Evolutionary conservation across 2,888 invertebrate genomes (phyloP).

Genomic region (Agrotis puta): DNA sequence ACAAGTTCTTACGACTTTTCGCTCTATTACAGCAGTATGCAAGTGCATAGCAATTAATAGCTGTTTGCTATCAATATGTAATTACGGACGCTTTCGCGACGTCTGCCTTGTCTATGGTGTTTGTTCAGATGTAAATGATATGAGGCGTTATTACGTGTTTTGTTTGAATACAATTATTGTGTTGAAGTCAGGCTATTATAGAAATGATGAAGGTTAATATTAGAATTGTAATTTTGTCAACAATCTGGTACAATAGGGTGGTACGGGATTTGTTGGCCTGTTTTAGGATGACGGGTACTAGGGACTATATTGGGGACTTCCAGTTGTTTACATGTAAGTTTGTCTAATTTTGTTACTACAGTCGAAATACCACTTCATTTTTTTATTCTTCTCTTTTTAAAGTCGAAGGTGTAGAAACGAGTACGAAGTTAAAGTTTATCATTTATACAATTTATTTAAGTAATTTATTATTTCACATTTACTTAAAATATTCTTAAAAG

Average conservation of each 20-base stretch:
- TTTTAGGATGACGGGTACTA: neutral
- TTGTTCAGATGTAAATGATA: slow-evolving; percentile 50
- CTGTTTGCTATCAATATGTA: slow-evolving; percentile 46
- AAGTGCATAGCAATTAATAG: slow-evolving; percentile 41
- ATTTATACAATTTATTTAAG: slow-evolving; percentile 1
- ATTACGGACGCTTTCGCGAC: slow-evolving; percentile 46
- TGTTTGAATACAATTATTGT: slow-evolving; percentile 39
- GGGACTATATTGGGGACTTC: neutral
- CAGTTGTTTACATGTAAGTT: neutral
- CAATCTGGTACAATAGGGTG: neutral
- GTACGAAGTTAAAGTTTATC: neutral
- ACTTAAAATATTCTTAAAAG: slow-evolving; percentile 17
- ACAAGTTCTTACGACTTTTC: slow-evolving; percentile 48
- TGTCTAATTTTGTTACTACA: no score
- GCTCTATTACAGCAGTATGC: slow-evolving; percentile 44
- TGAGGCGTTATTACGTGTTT: slow-evolving; percentile 13
- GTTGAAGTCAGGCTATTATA: slow-evolving; percentile 50
- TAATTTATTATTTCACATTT: slow-evolving; percentile 26
- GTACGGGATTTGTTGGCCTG: neutral
- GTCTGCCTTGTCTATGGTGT: slow-evolving; percentile 33
- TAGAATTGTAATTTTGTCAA: slow-evolving; percentile 9
- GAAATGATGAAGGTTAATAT: slow-evolving; percentile 17
- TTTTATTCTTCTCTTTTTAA: neutral
- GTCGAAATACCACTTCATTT: neutral
- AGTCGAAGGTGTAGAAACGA: neutral